phyloP scores from a whole-genome alignment of 2,888 invertebrate species.

The Callyntrura sp. region DNA sequence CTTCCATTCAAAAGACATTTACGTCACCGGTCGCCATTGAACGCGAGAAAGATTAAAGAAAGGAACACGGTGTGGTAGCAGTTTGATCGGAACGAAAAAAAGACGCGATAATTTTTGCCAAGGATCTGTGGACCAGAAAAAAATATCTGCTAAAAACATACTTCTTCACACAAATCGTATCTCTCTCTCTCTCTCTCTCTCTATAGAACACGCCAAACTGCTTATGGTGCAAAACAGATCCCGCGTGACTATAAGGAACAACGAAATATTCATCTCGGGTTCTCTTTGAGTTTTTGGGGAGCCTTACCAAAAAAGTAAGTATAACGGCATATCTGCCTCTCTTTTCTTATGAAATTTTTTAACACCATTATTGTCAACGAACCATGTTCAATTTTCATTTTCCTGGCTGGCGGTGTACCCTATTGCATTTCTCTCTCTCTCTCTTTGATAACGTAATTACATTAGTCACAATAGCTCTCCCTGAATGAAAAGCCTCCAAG shows the following conservation, averaged over 20 bases:
- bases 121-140: conserved; percentile 22
- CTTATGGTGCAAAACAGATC: background rate
- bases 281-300: background rate
- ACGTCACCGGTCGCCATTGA: conserved; percentile 23
- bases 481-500: background rate
- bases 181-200: too few relatives aligned
- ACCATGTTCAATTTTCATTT: background rate
- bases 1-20: conserved; percentile 54
- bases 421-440: background rate
- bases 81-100: conserved; percentile 37
- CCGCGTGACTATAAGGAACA: background rate
- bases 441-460: background rate
- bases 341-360: conserved; percentile 9
- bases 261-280: background rate
- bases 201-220: background rate
- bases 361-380: background rate
- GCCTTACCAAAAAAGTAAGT: conserved; percentile 15
- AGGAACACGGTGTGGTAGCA: background rate
- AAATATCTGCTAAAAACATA: background rate
- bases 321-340: background rate
- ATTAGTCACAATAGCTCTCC: background rate
- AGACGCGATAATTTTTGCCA: conserved; percentile 18
- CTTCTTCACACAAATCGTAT: background rate
- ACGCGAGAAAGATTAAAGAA: conserved; percentile 1
- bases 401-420: background rate